Percentiles rank a stretch among this genome's conserved stretches.
Conservation (phyloP, 2,888 invertebrate genomes). For the Mellilla xanthometata region DNA sequence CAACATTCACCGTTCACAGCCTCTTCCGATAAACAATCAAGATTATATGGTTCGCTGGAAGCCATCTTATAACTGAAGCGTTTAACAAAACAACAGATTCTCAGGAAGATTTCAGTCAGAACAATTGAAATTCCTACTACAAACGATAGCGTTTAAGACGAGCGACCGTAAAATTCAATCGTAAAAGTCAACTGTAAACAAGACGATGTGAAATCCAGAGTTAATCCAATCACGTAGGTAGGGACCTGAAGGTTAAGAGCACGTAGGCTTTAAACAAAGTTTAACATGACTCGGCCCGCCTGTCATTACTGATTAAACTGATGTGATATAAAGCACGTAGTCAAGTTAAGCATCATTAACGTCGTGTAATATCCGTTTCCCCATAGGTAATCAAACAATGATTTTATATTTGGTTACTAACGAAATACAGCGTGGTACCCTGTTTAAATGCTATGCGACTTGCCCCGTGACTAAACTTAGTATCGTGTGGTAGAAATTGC, state of each 20-base stretch:
- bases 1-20: slow-evolving; percentile 3
- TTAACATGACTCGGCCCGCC: too few relatives aligned
- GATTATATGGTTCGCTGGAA: neutral
- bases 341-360: too few relatives aligned
- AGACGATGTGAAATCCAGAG: slow-evolving; percentile 13
- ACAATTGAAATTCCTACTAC: slow-evolving; percentile 7
- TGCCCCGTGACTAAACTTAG: too few relatives aligned
- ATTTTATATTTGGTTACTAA: too few relatives aligned
- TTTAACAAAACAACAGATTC: neutral
- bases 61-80: neutral
- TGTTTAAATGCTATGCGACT: too few relatives aligned
- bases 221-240: slow-evolving; percentile 23
- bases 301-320: too few relatives aligned
- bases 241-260: slow-evolving; percentile 12
- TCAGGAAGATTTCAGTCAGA: slow-evolving; percentile 1
- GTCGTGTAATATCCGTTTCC: too few relatives aligned
- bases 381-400: too few relatives aligned
- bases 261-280: slow-evolving; percentile 9
- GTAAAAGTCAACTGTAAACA: slow-evolving; percentile 22
- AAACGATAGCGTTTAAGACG: slow-evolving; percentile 8
- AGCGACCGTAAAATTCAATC: slow-evolving; percentile 16
- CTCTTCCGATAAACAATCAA: slow-evolving; percentile 4
- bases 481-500: too few relatives aligned
- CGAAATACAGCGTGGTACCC: too few relatives aligned
- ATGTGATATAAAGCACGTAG: too few relatives aligned